Conservation (phyloP, 2,888 invertebrate species). For the Brachynemurus nebulosus region DNA sequence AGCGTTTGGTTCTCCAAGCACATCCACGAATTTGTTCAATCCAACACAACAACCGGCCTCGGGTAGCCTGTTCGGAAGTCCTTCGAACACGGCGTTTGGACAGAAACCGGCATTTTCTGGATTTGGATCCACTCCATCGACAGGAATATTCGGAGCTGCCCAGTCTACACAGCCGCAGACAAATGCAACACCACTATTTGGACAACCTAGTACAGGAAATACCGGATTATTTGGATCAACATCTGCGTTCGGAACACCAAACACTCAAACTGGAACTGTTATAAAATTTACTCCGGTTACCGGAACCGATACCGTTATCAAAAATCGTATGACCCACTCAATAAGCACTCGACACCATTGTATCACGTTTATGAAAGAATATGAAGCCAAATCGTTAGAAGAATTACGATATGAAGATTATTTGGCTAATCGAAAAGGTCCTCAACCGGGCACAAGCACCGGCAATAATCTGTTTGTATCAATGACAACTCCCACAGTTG, state of each 20-base stretch:
- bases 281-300: constrained; percentile 77
- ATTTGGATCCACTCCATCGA: constrained; percentile 32
- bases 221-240: constrained; percentile 21
- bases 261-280: constrained; percentile 49
- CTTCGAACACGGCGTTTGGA: constrained; percentile 36
- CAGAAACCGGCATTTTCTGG: constrained; percentile 42
- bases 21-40: constrained; percentile 43
- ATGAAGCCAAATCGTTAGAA: constrained; percentile 86
- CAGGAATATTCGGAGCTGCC: constrained; percentile 37
- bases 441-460: constrained; percentile 30
- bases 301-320: constrained; percentile 84
- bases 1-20: constrained; percentile 29
- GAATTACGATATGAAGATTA: constrained; percentile 93
- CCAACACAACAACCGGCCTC: constrained; percentile 32
- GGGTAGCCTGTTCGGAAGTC: constrained; percentile 48
- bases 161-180: constrained; percentile 30
- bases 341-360: constrained; percentile 92
- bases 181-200: constrained; percentile 45
- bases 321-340: constrained; percentile 68
- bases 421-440: constrained; percentile 74
- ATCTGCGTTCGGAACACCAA: constrained; percentile 25
- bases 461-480: constrained; percentile 34
- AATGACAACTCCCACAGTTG: constrained; percentile 21
- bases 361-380: constrained; percentile 98
- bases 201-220: constrained; percentile 40